phyloP scores from a whole-genome alignment of 2,888 invertebrate species.

The Quadroppia sp. region DNA sequence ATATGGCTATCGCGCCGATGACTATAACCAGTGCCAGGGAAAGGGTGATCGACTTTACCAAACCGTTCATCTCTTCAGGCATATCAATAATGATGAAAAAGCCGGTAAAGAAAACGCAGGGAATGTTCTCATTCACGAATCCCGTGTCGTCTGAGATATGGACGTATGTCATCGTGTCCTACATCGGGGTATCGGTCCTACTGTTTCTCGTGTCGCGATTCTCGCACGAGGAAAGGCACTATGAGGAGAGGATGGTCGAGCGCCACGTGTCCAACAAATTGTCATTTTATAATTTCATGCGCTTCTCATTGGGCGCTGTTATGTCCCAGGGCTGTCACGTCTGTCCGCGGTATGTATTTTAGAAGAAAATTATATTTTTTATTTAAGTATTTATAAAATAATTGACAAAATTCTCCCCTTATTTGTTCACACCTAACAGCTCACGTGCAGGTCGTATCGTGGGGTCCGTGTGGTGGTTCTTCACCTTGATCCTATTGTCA shows the following conservation, averaged over 20 bases:
- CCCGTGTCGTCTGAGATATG: constrained; percentile 96
- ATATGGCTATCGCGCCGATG: constrained; percentile 89
- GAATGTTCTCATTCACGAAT: constrained; percentile 95
- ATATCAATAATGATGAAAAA: constrained; percentile 93
- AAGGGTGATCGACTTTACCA: constrained; percentile 92
- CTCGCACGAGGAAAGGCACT: constrained; percentile 94
- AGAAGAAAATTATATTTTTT: too few relatives aligned
- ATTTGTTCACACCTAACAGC: too few relatives aligned
- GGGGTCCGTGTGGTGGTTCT: constrained; percentile 99
- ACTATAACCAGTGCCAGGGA: constrained; percentile 93
- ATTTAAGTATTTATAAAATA: too few relatives aligned
- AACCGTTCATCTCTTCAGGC: constrained; percentile 94
- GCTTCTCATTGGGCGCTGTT: too few relatives aligned
- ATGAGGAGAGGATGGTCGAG: constrained; percentile 56
- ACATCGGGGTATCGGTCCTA: constrained; percentile 93
- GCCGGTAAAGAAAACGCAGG: constrained; percentile 81
- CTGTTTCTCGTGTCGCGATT: constrained; percentile 94
- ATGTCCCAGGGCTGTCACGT: too few relatives aligned
- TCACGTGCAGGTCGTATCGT: constrained; percentile 90
- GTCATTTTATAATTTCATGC: constrained; percentile 56
- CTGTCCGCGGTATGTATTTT: too few relatives aligned
- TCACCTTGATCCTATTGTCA: constrained; percentile 96
- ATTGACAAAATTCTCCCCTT: too few relatives aligned
- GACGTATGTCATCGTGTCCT: constrained; percentile 81
- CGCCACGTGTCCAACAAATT: constrained; percentile 55